phyloP scores from a whole-genome alignment of 2,113 vertebrate genomes.

The Scalopus aquaticus region DNA sequence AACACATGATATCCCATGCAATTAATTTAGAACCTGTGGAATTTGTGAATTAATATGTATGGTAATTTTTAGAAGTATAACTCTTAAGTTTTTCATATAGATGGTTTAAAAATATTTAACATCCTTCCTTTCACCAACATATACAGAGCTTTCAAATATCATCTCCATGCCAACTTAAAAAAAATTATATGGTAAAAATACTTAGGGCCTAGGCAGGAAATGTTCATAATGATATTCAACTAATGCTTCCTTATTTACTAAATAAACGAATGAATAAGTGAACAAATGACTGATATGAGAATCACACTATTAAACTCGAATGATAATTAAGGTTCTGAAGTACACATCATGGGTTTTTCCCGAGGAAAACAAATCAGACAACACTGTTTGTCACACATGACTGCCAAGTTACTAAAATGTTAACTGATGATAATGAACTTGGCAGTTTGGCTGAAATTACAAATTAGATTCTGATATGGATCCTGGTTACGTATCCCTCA shows the following conservation, averaged over 20 bases:
- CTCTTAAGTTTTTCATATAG: background rate
- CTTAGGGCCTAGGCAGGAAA: background rate
- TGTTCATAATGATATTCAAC: conserved; percentile 10
- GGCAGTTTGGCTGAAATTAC: conserved; percentile 18
- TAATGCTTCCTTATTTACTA: conserved; percentile 18
- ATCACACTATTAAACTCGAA: background rate
- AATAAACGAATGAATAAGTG: background rate
- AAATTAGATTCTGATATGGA: background rate
- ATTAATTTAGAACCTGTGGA: background rate
- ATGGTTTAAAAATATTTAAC: background rate
- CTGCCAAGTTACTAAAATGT: background rate
- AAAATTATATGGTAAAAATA: conserved; percentile 10
- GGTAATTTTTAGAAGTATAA: background rate
- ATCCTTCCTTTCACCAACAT: background rate
- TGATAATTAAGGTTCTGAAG: background rate
- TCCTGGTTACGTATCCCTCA: background rate
- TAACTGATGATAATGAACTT: background rate
- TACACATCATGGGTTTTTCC: background rate
- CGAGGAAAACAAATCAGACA: conserved; percentile 2
- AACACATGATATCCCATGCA: background rate
- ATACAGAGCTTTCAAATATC: background rate
- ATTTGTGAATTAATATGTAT: background rate
- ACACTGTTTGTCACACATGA: background rate
- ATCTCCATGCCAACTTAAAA: background rate
- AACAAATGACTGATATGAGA: background rate